Base-by-base conservation (phyloP, 2,113 vertebrate genomes). In the Sinocyclocheilus anshuiensis region DNA sequence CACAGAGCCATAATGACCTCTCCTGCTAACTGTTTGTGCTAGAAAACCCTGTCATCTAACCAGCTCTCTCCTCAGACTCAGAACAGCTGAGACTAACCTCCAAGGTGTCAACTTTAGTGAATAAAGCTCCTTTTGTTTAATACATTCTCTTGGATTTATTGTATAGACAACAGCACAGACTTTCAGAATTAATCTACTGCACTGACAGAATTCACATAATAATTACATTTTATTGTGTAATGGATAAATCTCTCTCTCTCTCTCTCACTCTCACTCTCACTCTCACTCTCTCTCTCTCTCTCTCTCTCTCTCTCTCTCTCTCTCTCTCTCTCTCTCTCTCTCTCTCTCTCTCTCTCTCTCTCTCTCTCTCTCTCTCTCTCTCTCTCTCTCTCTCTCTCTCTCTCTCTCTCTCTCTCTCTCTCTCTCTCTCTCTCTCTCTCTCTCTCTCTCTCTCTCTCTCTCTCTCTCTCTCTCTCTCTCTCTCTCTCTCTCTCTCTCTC, bases 71-170 rank as follows among this genome's bases (percentile, higher is more conserved):
- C 91, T 90, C 88, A 84, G 84, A 81, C 84, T 92, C 88, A 75
- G 90, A 86, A 89, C 90, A 74, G 81, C 86, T 89, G 65, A 87
- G 87, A 89, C 86, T 80, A 93, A 92, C 89, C 88, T 91, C 90
- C 90, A 90, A 93, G 88, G 80, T 92, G 90, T 93, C 88, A 93
- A 92, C 89, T 92, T 89, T 92, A 92, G 92, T 92, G 77, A 95
- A 94, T 95, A 95, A 95, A 95, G 90, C 78, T 93, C 88, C 92
- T 92, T 91, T 94, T 94, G 91, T 93, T 92, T 94, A 92, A 92
- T 80, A 69, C 59, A 55, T 59, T 86, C 84, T 91, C 61, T 90
- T 90, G 20, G 59, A 75, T 91, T 80, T 63, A 76, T 72, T 89
- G 63, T 20, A 2, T 0, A 10, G 57, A 11, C 36, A n/a, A n/a